phyloP scores from a whole-genome alignment of 53 echinoderm and acorn worm species.

The Henricia sp. region DNA sequence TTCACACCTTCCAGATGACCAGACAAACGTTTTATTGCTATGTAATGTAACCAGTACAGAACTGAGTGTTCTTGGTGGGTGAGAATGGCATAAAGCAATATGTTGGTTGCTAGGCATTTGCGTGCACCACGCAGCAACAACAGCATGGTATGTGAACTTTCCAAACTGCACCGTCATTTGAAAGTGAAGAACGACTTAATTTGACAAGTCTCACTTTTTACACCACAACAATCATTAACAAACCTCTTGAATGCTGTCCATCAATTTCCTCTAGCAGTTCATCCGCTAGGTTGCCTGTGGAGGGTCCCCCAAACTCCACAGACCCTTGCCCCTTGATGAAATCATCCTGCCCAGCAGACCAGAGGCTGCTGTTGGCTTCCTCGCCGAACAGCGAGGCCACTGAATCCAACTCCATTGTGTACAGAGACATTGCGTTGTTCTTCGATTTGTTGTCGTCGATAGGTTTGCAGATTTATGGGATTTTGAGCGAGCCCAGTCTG shows the following conservation, averaged over 20 bases:
- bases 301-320: conserved; percentile 36
- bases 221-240: background rate
- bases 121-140: too few species aligned
- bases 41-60: too few species aligned
- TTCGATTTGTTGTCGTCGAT: conserved; percentile 9
- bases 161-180: too few species aligned
- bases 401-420: conserved; percentile 49
- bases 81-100: too few species aligned
- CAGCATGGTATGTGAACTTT: too few species aligned
- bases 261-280: conserved; percentile 38
- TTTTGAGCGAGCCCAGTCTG: conserved; percentile 51
- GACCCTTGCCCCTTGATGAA: conserved; percentile 23
- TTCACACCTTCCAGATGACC: too few species aligned
- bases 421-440: conserved; percentile 47
- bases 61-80: too few species aligned
- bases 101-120: too few species aligned
- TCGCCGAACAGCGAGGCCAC: conserved; percentile 63
- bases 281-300: conserved; percentile 23
- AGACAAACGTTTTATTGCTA: too few species aligned
- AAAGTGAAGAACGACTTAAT: too few species aligned
- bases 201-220: too few species aligned
- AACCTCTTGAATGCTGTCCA: conserved; percentile 32
- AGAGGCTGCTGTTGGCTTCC: conserved; percentile 52
- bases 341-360: conserved; percentile 52
- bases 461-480: conserved; percentile 1